Percentiles rank a stretch among this genome's conserved stretches.
Conservation (phyloP, 2,888 invertebrate species). For the Aporophyla lueneburgensis region DNA sequence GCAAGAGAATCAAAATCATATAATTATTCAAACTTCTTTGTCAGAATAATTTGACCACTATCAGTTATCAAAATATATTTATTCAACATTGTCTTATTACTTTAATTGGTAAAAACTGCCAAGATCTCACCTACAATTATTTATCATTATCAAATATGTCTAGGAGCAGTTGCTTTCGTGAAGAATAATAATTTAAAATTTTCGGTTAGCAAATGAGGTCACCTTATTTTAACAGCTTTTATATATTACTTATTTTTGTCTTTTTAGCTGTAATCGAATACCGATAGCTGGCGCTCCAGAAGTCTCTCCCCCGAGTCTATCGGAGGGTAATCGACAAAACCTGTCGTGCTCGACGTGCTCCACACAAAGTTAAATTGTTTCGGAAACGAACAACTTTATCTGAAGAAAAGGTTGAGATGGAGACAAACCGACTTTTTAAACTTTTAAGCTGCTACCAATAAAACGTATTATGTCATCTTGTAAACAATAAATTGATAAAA, state of each 20-base stretch:
- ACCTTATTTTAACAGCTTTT: not conserved
- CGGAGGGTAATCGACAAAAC: constrained; percentile 16
- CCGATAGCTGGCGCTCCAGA: not conserved
- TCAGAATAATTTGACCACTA: not conserved
- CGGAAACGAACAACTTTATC: constrained; percentile 43
- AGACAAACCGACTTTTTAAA: constrained; percentile 3
- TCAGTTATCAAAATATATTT: no score
- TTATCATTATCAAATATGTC: no score
- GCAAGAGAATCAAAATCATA: no score
- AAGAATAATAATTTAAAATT: no score
- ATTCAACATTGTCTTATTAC: no score
- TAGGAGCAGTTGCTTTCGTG: no score
- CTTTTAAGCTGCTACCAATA: constrained; percentile 13
- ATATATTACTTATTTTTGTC: constrained; percentile 3
- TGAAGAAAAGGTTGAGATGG: constrained; percentile 13
- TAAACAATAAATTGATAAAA: not conserved
- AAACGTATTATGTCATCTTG: not conserved
- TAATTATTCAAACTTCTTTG: not conserved
- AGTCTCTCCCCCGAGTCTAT: not conserved
- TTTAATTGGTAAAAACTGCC: no score
- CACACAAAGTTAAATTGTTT: constrained; percentile 60
- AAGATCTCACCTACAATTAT: no score
- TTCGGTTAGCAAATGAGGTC: not conserved
- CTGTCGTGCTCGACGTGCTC: constrained; percentile 19
- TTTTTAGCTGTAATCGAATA: constrained; percentile 4